phyloP scores from a whole-genome alignment of 2,797 vertebrate species.

The Fistularia tabacaria region DNA sequence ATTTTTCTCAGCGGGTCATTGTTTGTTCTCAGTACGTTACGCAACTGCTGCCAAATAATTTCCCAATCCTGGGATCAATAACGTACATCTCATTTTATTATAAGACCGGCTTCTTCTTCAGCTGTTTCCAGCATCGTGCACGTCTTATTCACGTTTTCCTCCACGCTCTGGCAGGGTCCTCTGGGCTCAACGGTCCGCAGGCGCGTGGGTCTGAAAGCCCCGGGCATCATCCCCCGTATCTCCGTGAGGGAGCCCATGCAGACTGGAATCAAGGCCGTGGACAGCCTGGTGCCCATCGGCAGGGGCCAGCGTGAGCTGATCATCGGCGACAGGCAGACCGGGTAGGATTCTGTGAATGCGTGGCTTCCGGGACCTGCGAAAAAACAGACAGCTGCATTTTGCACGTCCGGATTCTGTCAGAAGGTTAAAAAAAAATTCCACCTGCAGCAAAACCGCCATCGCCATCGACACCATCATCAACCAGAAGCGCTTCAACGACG shows the following conservation, averaged over 20 bases:
- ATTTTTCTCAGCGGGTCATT: too few species aligned
- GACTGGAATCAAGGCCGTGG: conserved; percentile 96
- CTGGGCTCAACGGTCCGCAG: conserved; percentile 80
- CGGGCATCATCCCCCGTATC: conserved; percentile 95
- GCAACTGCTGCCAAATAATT: too few species aligned
- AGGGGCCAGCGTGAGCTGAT: conserved; percentile 97
- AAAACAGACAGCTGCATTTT: too few species aligned
- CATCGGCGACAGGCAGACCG: conserved; percentile 97
- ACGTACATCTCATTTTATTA: too few species aligned
- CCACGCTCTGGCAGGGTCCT: conserved; percentile 74
- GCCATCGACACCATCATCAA: conserved; percentile 99
- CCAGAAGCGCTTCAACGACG: conserved; percentile 97
- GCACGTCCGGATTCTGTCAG: too few species aligned
- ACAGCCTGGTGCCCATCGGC: conserved; percentile 96
- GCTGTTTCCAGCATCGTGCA: too few species aligned
- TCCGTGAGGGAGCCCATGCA: conserved; percentile 98
- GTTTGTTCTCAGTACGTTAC: too few species aligned
- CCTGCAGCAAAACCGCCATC: conserved; percentile 93
- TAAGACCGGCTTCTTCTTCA: too few species aligned
- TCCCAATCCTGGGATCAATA: too few species aligned
- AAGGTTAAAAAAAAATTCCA: background rate
- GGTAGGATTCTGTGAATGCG: conserved; percentile 71
- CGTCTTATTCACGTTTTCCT: too few species aligned
- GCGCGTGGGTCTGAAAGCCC: conserved; percentile 94
- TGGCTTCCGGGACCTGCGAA: too few species aligned